Conservation (phyloP, 2,888 invertebrate species). For the Podotricha telesiphe region DNA sequence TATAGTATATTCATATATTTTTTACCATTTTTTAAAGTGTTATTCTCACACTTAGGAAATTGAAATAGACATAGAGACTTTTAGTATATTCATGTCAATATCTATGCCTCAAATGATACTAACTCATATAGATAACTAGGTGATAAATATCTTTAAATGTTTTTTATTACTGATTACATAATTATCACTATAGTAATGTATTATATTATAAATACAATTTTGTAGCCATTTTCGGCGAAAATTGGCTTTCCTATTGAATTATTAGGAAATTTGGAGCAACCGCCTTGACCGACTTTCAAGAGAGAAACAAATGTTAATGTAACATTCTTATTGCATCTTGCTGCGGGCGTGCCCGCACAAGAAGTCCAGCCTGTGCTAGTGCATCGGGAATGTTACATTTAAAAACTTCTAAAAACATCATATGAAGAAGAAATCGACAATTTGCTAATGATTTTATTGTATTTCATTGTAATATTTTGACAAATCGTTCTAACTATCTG, state of each 20-base stretch:
- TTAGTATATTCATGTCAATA: no score
- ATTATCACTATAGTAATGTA: background rate
- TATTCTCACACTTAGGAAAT: no score
- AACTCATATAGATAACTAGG: no score
- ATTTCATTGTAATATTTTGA: background rate
- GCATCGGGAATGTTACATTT: conserved; percentile 56
- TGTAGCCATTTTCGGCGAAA: background rate
- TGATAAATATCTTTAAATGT: background rate
- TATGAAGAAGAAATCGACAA: conserved; percentile 1
- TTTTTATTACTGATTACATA: background rate
- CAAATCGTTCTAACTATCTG: background rate
- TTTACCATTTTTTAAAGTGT: no score
- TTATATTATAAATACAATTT: background rate
- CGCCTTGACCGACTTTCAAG: conserved; percentile 20
- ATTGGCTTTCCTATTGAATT: background rate
- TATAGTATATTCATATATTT: no score
- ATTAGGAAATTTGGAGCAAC: conserved; percentile 7
- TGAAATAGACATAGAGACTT: no score
- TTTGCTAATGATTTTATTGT: background rate
- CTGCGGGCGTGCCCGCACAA: conserved; percentile 51
- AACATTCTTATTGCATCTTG: conserved; percentile 77
- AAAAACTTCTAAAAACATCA: conserved; percentile 42
- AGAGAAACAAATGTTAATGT: conserved; percentile 50
- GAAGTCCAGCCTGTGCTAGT: conserved; percentile 51
- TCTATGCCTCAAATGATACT: no score